These are phyloP conservation scores for Notodonta dromedarius DNA, from an alignment of 2,888 invertebrate species.

Conservation along the genomic window DNA sequence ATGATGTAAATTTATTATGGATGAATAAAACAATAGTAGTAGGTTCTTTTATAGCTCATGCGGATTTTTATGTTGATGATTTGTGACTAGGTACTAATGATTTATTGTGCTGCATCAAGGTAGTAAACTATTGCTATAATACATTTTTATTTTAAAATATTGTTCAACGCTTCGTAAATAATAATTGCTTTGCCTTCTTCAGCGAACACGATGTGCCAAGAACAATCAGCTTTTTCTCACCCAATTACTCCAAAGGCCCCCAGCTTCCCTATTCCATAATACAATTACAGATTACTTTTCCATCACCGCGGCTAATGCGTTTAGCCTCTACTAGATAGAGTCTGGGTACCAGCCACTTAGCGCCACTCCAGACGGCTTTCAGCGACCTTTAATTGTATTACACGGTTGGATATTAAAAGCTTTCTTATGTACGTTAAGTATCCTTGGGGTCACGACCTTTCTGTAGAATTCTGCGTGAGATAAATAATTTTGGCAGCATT, in stretches of 20 bases:
- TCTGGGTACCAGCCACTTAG: constrained; percentile 39
- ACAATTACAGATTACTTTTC: constrained; percentile 27
- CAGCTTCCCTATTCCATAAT: constrained; percentile 10
- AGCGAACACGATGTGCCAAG: no score
- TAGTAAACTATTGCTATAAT: no score
- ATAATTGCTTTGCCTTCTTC: no score
- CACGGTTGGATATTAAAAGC: constrained; percentile 48
- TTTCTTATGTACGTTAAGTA: constrained; percentile 37
- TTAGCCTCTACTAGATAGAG: constrained; percentile 29
- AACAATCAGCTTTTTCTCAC: neutral
- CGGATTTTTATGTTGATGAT: neutral
- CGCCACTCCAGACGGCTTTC: constrained; percentile 26
- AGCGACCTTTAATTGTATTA: constrained; percentile 45
- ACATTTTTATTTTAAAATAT: neutral
- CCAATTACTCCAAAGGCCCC: neutral
- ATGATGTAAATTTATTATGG: neutral
- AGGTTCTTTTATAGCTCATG: neutral
- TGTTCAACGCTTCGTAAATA: no score
- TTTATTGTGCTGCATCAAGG: no score
- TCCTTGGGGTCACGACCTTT: constrained; percentile 14
- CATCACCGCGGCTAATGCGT: constrained; percentile 34
- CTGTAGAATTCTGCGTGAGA: neutral
- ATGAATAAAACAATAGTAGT: neutral
- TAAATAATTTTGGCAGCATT: neutral
- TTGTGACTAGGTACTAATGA: neutral